phyloP scores from a whole-genome alignment of 2,113 vertebrate species.

The Leucosticte australis region DNA sequence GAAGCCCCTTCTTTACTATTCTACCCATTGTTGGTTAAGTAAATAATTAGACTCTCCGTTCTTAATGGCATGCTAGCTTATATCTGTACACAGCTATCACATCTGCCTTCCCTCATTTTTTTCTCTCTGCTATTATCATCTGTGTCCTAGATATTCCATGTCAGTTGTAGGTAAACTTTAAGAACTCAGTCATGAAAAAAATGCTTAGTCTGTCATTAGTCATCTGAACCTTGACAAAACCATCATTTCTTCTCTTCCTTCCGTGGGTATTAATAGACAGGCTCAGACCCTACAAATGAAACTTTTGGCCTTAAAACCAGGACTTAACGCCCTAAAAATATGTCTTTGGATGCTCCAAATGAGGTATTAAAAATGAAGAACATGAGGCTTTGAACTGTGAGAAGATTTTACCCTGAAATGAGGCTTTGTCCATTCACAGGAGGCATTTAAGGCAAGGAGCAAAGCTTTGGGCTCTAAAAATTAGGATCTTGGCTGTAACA shows the following conservation, averaged over 20 bases:
- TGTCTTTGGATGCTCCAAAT: not conserved
- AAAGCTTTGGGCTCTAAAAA: not conserved
- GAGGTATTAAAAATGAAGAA: not conserved
- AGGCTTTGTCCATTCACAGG: not conserved
- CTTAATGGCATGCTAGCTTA: not conserved
- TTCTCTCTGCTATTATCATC: not conserved
- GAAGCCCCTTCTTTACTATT: not conserved
- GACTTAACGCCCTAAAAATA: not conserved
- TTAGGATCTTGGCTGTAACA: not conserved
- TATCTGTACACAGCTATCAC: not conserved
- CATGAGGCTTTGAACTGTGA: not conserved
- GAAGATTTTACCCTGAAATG: not conserved
- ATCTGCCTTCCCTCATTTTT: not conserved
- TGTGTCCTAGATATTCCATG: not conserved
- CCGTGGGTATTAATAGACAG: not conserved
- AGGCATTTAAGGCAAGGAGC: accelerated
- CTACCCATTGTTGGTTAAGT: not conserved
- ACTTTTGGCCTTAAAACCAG: not conserved
- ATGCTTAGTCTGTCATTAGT: not conserved
- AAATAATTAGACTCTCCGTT: not conserved
- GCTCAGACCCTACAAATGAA: not conserved
- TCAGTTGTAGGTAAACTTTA: not conserved
- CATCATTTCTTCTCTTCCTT: not conserved
- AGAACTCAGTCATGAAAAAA: not conserved
- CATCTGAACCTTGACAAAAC: not conserved